Evolutionary conservation across 2,888 invertebrate species (phyloP), one percentile per base, ranked within the genome.

Genomic region (Cetonia aurata): DNA sequence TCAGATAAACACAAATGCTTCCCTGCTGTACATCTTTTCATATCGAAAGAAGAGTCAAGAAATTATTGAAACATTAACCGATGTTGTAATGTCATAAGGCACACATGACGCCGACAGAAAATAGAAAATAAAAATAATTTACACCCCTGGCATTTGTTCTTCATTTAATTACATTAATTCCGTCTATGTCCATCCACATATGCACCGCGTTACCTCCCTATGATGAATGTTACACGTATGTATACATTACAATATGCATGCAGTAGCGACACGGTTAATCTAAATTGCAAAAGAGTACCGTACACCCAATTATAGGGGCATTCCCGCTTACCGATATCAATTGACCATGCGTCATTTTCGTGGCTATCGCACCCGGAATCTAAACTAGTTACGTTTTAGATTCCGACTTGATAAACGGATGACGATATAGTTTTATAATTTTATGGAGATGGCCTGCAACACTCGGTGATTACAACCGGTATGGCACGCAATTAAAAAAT

Each of bases 331-430:
- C 60, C 53, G 25, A 25, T 67, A 59, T 41, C 71, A 75, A 75
- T 75, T 74, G 73, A 62, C 67, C 42, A 73, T 77, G 76, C 77
- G 76, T 77, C 77, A 76, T 76, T 72, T 72, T 72, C 70, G 71
- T 77, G 10, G 19, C 42, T 81, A 82, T 81, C 81, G 57, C 52
- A 71, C 77, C 76, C 75, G 80, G 80, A 80, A 83, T 83, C 83
- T 83, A 82, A 83, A 83, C 80, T 81, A 80, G 80, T 80, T 81
- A 81, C 81, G 79, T 81, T 83, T 83, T 82, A 82, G 83, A 83
- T 83, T 78, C 72, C 73, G 77, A 74, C 72, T 68, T 44, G 73
- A 73, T 74, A 74, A 72, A 65, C 69, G 55, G 10, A 56, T 56
- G 56, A 41, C 9, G 25, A 25, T 25, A 15, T 41, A 37, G 10